Percentiles rank a stretch among this genome's conserved stretches.
phyloP scores from a whole-genome alignment of 2,888 invertebrate species.

The Mythimna albipuncta region DNA sequence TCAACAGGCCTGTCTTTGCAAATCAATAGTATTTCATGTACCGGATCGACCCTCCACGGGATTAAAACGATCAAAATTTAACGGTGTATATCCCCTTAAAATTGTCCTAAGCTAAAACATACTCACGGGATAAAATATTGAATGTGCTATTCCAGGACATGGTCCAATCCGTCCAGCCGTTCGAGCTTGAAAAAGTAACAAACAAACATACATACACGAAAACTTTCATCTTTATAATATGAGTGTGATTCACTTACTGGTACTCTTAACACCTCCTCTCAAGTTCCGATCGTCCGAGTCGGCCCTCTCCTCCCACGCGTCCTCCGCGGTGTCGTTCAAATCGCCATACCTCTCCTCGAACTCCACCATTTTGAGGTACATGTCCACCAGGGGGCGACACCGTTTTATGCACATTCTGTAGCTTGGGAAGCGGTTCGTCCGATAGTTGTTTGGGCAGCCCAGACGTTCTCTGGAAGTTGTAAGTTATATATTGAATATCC shows the following conservation, averaged over 20 bases:
- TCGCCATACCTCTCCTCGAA: constrained; percentile 2
- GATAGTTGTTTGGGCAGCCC: constrained; percentile 71
- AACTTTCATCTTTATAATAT: not conserved
- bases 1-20: no score
- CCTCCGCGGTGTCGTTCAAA: not conserved
- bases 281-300: constrained; percentile 12
- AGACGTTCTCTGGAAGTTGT: constrained; percentile 74
- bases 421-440: constrained; percentile 75
- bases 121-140: no score
- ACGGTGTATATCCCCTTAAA: no score
- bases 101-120: no score
- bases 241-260: not conserved
- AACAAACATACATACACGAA: no score
- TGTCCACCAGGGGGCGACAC: constrained; percentile 71
- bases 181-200: no score
- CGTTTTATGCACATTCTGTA: constrained; percentile 71
- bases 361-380: constrained; percentile 74
- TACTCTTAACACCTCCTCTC: constrained; percentile 14
- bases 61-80: no score
- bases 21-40: no score
- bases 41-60: no score
- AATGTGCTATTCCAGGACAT: no score
- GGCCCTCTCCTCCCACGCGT: not conserved
- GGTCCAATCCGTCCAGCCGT: no score
- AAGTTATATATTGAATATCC: not conserved